Percentiles rank a stretch among this genome's conserved stretches.
phyloP scores from a whole-genome alignment of 23 tunicate species.

The Trididemnum clinides region DNA sequence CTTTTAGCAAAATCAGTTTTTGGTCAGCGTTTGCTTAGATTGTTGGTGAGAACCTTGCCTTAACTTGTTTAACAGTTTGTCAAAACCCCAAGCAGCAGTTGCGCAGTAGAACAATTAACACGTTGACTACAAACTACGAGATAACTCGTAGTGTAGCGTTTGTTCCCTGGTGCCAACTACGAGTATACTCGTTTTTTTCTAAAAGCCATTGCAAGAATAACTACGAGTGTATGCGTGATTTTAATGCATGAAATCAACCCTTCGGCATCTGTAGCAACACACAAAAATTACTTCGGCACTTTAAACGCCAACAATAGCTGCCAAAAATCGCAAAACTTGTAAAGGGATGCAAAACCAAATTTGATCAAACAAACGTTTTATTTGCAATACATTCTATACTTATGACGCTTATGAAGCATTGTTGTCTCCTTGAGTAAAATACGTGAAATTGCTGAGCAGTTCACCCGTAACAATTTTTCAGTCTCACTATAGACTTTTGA shows the following conservation, averaged over 20 bases:
- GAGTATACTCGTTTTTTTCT: slow-evolving; percentile 31
- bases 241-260: slow-evolving; percentile 23
- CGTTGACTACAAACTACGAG: slow-evolving; percentile 28
- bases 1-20: too few relatives aligned
- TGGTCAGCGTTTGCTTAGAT: too few relatives aligned
- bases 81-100: too few relatives aligned
- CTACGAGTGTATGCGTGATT: neutral
- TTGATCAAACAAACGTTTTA: slow-evolving; percentile 11
- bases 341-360: neutral
- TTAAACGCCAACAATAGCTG: slow-evolving; percentile 1
- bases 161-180: slow-evolving; percentile 25
- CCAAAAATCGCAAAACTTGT: slow-evolving; percentile 8
- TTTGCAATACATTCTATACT: neutral
- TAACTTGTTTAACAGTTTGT: too few relatives aligned
- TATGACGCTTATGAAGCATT: slow-evolving; percentile 21
- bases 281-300: slow-evolving; percentile 26
- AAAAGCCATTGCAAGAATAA: neutral
- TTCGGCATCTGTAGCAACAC: slow-evolving; percentile 10
- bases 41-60: too few relatives aligned
- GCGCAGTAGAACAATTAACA: too few relatives aligned
- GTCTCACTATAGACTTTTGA: neutral
- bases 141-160: slow-evolving; percentile 1
- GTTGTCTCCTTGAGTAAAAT: slow-evolving; percentile 21
- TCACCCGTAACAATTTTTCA: neutral
- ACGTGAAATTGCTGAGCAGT: slow-evolving; percentile 5